Base-by-base conservation (phyloP, 1,140 invertebrate genomes). In the Magallana angulata region DNA sequence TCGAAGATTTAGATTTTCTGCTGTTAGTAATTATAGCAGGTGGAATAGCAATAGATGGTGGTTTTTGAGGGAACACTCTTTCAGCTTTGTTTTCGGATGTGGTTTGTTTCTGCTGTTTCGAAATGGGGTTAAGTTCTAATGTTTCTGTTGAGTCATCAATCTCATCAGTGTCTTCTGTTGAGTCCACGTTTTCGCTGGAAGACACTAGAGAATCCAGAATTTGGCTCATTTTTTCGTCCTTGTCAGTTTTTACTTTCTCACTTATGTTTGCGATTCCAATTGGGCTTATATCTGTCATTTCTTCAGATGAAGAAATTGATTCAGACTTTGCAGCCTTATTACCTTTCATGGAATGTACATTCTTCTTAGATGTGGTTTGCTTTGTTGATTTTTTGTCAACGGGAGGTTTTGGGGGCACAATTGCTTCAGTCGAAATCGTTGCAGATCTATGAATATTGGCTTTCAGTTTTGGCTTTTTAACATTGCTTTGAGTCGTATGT, bases 121-220 rank as follows among this genome's bases (percentile, higher is more conserved):
- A 16, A 57, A 7, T 82, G 14, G 6, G 57, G 24, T 7, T 71
- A 71, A 18, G 12, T 57, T 56, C 6, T 64, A 30, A 18, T 56
- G 56, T 1, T 5, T 30, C 30, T 24, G 71, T 57, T 9, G 16
- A 56, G 4, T 82, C 85, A 87, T 62, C 80, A 48, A 82, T 30
- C 7, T 87, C 85, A 2, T 64, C 85, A 30, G 7, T 64, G 9
- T 62, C 83, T n/a, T 84, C 83, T 24, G 56, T 48, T 36, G 60
- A 57, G 3, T 58, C 56, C 1, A 8, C 57, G 9, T 16, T 57
- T 57, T 59, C 82, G 58, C 57, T 57, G 9, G 56, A 24, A 58
- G 48, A 24, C 9, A 58, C 18, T 59, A 83, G n/a, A 16, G 60
- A 62, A 6, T 62, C 60, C 12, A 62, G n/a, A 62, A 62, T 62